Evolutionary conservation across 2,113 vertebrate genomes (phyloP).

Genomic region (Phoxinus phoxinus): DNA sequence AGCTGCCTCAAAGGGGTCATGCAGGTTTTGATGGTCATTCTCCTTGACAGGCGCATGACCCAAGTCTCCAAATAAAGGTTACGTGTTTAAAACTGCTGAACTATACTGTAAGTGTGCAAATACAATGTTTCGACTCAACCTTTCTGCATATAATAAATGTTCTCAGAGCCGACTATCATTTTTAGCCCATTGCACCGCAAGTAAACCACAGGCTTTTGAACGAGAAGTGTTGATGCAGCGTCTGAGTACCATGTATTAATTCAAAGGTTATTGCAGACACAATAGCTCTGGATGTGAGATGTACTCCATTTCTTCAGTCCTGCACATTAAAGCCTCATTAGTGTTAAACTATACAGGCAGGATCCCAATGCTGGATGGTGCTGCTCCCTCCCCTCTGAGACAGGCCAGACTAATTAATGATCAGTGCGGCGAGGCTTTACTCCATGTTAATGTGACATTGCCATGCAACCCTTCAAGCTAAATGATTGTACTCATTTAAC

Average conservation of each 20-base stretch:
- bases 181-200: background rate
- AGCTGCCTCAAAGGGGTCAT: constrained; percentile 8
- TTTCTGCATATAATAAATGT: background rate
- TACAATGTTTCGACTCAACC: constrained; percentile 20
- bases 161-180: constrained; percentile 28
- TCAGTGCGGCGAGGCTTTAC: constrained; percentile 66
- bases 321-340: constrained; percentile 55
- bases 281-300: constrained; percentile 35
- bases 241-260: constrained; percentile 19
- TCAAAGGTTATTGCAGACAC: constrained; percentile 43
- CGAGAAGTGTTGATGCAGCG: background rate
- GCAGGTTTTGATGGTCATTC: constrained; percentile 10
- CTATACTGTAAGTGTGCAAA: constrained; percentile 4
- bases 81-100: constrained; percentile 8
- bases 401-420: constrained; percentile 74
- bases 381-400: constrained; percentile 56
- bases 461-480: constrained; percentile 64
- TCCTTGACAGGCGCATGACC: background rate
- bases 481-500: constrained; percentile 62
- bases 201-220: constrained; percentile 14
- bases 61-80: constrained; percentile 30
- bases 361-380: constrained; percentile 59
- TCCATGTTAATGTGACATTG: constrained; percentile 78
- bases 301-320: constrained; percentile 34
- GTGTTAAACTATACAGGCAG: constrained; percentile 60